These are phyloP conservation scores for Nemapogon koenigi DNA, from an alignment of 2,888 invertebrate genomes.

Conservation along the genomic window DNA sequence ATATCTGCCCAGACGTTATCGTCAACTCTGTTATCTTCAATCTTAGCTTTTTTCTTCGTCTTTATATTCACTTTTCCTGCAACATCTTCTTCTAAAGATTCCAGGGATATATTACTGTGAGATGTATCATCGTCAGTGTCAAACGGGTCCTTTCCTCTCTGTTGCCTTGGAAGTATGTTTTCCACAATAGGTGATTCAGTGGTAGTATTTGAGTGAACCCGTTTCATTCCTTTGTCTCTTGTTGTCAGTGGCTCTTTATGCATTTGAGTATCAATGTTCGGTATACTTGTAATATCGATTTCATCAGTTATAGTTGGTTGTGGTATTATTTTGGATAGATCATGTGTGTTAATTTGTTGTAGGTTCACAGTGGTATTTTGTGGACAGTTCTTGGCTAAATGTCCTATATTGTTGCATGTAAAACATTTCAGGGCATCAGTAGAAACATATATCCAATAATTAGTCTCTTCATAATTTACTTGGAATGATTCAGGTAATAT, in stretches of 20 bases:
- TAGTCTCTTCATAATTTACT: constrained; percentile 13
- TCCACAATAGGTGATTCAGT: no score
- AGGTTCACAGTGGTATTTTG: background rate
- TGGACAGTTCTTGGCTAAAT: constrained; percentile 12
- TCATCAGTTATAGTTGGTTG: no score
- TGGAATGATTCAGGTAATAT: constrained; percentile 13
- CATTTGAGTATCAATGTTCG: no score
- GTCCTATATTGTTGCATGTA: constrained; percentile 13
- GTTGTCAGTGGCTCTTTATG: no score
- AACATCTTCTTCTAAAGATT: background rate
- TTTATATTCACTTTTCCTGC: background rate
- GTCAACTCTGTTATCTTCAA: constrained; percentile 9
- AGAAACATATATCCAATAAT: constrained; percentile 15
- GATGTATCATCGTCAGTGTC: constrained; percentile 6
- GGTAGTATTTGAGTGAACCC: no score
- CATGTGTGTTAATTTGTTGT: no score
- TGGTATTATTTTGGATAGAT: no score
- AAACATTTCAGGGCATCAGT: constrained; percentile 14
- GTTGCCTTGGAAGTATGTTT: no score
- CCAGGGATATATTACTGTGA: background rate
- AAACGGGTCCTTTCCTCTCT: no score
- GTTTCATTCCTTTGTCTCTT: no score
- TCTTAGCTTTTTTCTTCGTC: constrained; percentile 4
- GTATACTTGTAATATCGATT: no score
- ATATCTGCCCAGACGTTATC: constrained; percentile 14